A percentile compares a stretch with the other conserved stretches of the same genome.
These are phyloP conservation scores for Euspilapteryx auroguttella DNA, from an alignment of 2,888 invertebrate genomes.

Conservation along the genomic window DNA sequence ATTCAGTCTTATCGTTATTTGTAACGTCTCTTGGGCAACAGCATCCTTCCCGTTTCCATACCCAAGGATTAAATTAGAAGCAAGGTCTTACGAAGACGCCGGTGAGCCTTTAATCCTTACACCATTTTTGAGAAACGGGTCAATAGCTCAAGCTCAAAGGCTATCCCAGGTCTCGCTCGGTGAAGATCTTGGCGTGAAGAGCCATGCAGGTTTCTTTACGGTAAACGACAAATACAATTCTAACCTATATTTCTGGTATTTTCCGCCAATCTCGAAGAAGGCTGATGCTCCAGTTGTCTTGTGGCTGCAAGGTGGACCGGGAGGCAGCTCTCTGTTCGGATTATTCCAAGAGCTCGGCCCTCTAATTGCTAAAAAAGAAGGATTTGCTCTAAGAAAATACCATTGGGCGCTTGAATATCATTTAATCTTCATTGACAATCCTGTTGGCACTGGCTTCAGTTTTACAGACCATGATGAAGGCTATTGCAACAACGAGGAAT, in stretches of 20 bases:
- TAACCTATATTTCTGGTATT: slow-evolving; percentile 92
- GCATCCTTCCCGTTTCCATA: slow-evolving; percentile 33
- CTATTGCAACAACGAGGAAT: slow-evolving; percentile 76
- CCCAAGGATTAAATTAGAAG: slow-evolving; percentile 26
- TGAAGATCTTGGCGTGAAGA: slow-evolving; percentile 61
- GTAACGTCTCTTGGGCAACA: too few relatives aligned
- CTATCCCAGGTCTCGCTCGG: slow-evolving; percentile 60
- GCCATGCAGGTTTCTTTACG: slow-evolving; percentile 82
- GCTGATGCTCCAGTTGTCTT: slow-evolving; percentile 71
- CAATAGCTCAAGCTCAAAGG: slow-evolving; percentile 65
- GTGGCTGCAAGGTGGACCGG: slow-evolving; percentile 88
- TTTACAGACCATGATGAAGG: slow-evolving; percentile 78
- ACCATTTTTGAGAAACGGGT: slow-evolving; percentile 70
- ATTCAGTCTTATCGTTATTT: too few relatives aligned
- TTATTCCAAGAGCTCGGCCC: slow-evolving; percentile 87
- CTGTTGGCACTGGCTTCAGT: slow-evolving; percentile 91
- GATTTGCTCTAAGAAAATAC: slow-evolving; percentile 65
- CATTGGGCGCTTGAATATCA: slow-evolving; percentile 81
- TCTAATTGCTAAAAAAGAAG: slow-evolving; percentile 23
- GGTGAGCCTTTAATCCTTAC: slow-evolving; percentile 74
- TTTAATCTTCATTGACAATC: slow-evolving; percentile 89
- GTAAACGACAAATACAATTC: slow-evolving; percentile 77
- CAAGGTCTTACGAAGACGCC: slow-evolving; percentile 28
- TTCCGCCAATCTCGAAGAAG: slow-evolving; percentile 66
- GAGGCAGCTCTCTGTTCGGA: slow-evolving; percentile 77